Evolutionary conservation across 2,797 vertebrate genomes (phyloP).

Genomic region (Spinus pinus): DNA sequence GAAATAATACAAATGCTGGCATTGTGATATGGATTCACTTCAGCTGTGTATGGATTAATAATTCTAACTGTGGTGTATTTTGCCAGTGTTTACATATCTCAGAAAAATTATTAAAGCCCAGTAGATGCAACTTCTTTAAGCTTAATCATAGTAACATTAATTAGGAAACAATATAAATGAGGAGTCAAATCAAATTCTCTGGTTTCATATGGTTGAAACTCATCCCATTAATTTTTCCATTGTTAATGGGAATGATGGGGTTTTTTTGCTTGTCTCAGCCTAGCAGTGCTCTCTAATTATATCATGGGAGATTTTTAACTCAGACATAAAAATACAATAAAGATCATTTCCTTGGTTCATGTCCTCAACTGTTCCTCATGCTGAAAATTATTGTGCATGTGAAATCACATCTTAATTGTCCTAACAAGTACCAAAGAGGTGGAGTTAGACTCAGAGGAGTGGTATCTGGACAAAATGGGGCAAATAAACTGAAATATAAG

Average conservation of each 20-base stretch:
- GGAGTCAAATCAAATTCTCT: not conserved
- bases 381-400: not conserved
- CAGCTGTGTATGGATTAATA: not conserved
- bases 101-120: not conserved
- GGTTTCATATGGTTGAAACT: not conserved
- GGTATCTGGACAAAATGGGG: not conserved
- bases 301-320: not conserved
- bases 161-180: not conserved
- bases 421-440: not conserved
- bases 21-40: not conserved
- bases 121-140: not conserved
- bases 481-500: not conserved
- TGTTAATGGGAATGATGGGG: not conserved
- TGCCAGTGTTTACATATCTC: not conserved
- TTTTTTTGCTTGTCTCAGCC: not conserved
- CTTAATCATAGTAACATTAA: not conserved
- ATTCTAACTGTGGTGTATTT: not conserved
- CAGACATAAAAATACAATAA: not conserved
- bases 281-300: not conserved
- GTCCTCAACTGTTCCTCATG: not conserved
- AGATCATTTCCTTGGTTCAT: not conserved
- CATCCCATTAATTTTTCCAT: not conserved
- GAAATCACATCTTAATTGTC: not conserved
- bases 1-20: not conserved
- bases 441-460: not conserved